Conservation (phyloP, 2,113 vertebrate genomes). For the Neoarius graeffei region DNA sequence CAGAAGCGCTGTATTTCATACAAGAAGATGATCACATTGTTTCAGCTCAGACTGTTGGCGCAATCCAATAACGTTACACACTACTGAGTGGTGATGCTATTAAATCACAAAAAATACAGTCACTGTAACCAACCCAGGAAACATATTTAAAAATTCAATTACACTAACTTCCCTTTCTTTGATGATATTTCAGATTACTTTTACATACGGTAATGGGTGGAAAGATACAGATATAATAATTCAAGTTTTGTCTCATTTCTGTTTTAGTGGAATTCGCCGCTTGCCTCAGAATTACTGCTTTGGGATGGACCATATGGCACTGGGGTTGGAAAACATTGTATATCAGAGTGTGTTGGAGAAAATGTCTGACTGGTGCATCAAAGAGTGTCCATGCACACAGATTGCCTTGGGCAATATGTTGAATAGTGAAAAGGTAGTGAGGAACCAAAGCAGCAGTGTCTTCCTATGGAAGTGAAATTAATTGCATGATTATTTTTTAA, state of each 20-base stretch:
- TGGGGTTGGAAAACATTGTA: background rate
- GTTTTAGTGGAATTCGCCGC: background rate
- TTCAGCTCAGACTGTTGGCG: constrained; percentile 9
- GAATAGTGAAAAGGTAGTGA: background rate
- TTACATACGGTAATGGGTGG: background rate
- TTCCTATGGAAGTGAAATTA: background rate
- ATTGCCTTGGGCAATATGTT: background rate
- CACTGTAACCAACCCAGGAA: background rate
- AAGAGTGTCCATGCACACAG: constrained; percentile 12
- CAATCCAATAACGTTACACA: constrained; percentile 13
- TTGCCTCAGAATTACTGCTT: constrained; percentile 7
- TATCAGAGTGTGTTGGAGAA: constrained; percentile 25
- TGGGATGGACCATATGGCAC: constrained; percentile 31
- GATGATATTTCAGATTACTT: constrained; percentile 19
- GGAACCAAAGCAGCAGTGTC: background rate
- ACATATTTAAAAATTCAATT: constrained; percentile 21
- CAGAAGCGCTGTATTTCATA: constrained; percentile 15
- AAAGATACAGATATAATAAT: background rate
- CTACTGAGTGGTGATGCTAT: constrained; percentile 7
- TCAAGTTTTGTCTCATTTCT: constrained; percentile 24
- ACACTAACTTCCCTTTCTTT: background rate
- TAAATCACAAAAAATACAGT: constrained; percentile 7
- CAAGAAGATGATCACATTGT: constrained; percentile 25
- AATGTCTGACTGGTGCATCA: constrained; percentile 16
- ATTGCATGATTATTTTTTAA: background rate